Evolutionary conservation across 2,797 vertebrate genomes (phyloP).

Genomic region (Clarias laeviceps): DNA sequence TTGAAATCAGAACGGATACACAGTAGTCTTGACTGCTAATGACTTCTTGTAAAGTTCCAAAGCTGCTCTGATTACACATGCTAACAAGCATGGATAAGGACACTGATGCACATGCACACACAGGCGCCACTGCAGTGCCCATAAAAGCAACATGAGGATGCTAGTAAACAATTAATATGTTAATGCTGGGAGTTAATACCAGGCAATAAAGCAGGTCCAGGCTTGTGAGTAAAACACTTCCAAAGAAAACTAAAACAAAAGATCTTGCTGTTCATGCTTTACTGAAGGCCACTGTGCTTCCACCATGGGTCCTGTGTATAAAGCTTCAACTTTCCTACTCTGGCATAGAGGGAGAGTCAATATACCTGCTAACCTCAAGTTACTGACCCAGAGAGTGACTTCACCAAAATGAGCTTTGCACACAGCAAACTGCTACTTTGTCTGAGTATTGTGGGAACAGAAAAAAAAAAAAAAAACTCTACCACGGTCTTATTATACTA

Average conservation of each 20-base stretch:
- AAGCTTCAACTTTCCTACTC: conserved; percentile 15
- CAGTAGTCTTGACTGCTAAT: conserved; percentile 85
- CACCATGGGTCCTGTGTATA: conserved; percentile 11
- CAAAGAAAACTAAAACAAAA: not conserved
- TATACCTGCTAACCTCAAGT: conserved; percentile 51
- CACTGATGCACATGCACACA: conserved; percentile 23
- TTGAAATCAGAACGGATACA: conserved; percentile 80
- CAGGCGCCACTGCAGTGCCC: conserved; percentile 64
- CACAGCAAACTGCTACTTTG: conserved; percentile 46
- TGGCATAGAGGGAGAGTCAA: conserved; percentile 46
- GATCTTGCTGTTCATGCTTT: conserved; percentile 32
- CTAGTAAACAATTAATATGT: conserved; percentile 75
- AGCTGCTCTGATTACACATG: conserved; percentile 77
- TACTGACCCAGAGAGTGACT: conserved; percentile 54
- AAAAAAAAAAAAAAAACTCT: conserved; percentile 33
- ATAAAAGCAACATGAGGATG: conserved; percentile 67
- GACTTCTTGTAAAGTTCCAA: conserved; percentile 83
- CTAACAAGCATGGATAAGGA: conserved; percentile 58
- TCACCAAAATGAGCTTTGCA: conserved; percentile 53
- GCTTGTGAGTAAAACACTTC: conserved; percentile 45
- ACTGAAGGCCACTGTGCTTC: conserved; percentile 41
- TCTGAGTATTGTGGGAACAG: conserved; percentile 38
- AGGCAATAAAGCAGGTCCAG: conserved; percentile 58
- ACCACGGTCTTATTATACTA: conserved; percentile 52
- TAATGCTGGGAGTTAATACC: conserved; percentile 63